Evolutionary conservation across 2,113 vertebrate genomes (phyloP).

Genomic region (Dascyllus trimaculatus): DNA sequence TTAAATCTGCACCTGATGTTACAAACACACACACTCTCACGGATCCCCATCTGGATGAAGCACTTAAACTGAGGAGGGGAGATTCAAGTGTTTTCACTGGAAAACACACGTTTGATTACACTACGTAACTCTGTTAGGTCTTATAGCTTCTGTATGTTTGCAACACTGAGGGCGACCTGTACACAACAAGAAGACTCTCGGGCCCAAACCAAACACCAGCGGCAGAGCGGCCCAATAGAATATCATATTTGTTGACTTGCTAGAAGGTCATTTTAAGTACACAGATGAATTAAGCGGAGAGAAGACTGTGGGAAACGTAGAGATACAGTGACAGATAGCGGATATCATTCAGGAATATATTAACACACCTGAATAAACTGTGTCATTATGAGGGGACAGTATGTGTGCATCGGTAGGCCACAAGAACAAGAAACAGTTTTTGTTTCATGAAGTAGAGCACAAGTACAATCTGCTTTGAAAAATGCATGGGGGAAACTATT

Average conservation of each 20-base stretch:
- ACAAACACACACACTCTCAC: slow-evolving; percentile 30
- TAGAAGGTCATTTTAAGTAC: slow-evolving; percentile 50
- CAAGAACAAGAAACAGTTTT: too few species aligned
- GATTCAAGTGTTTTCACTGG: slow-evolving; percentile 33
- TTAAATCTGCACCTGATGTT: slow-evolving; percentile 47
- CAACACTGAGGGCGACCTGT: slow-evolving; percentile 9
- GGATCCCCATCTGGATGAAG: slow-evolving; percentile 36
- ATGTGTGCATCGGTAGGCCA: too few species aligned
- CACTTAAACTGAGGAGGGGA: slow-evolving; percentile 13
- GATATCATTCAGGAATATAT: slow-evolving; percentile 20
- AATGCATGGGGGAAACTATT: too few species aligned
- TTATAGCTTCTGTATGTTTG: slow-evolving; percentile 62
- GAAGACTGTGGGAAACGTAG: background rate
- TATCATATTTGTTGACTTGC: slow-evolving; percentile 31
- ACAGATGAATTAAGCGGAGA: slow-evolving; percentile 20
- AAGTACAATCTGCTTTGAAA: too few species aligned
- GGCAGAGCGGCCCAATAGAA: background rate
- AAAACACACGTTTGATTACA: slow-evolving; percentile 50
- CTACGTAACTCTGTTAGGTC: slow-evolving; percentile 9
- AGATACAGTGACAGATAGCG: background rate
- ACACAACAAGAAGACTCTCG: slow-evolving; percentile 22
- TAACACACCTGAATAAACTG: slow-evolving; percentile 62
- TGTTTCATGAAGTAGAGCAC: too few species aligned
- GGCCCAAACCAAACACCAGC: slow-evolving; percentile 37
- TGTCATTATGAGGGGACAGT: background rate